Evolutionary conservation across 1,140 invertebrate species (phyloP).

Genomic region (Sarcophaga peregrina): DNA sequence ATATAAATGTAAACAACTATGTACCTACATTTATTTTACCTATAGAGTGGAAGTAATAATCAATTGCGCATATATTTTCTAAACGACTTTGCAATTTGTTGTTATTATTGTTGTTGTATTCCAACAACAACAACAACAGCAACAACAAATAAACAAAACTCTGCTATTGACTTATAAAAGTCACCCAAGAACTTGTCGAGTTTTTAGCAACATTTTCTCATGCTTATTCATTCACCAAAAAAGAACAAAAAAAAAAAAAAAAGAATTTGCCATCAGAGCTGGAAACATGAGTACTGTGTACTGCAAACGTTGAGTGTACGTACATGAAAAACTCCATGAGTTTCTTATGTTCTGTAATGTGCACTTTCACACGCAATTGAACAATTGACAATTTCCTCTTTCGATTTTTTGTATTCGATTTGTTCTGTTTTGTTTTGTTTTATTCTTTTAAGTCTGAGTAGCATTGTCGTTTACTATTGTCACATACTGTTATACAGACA

Average conservation of each 20-base stretch:
- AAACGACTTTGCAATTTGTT: too few species aligned
- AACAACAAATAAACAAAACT: too few species aligned
- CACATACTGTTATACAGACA: too few species aligned
- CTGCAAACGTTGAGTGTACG: neutral
- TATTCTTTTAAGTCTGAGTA: neutral
- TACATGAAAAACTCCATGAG: neutral
- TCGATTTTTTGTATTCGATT: neutral
- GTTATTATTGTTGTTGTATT: too few species aligned
- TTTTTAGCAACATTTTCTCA: too few species aligned
- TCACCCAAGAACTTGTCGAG: neutral
- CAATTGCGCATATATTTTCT: conserved; percentile 17
- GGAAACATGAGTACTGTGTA: neutral
- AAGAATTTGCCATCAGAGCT: neutral
- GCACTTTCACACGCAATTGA: conserved; percentile 41
- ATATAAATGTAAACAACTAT: neutral
- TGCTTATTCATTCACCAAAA: too few species aligned
- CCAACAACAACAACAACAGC: too few species aligned
- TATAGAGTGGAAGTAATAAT: conserved; percentile 1
- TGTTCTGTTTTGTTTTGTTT: neutral
- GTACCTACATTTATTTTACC: conserved; percentile 7
- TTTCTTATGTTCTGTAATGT: conserved; percentile 25
- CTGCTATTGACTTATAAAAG: neutral
- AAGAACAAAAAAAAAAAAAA: neutral
- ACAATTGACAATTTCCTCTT: conserved; percentile 39
- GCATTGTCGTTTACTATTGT: too few species aligned